Percentiles rank a stretch among this genome's conserved stretches.
Conservation (phyloP, 2,888 invertebrate genomes). For the Drosophila maculinotata region DNA sequence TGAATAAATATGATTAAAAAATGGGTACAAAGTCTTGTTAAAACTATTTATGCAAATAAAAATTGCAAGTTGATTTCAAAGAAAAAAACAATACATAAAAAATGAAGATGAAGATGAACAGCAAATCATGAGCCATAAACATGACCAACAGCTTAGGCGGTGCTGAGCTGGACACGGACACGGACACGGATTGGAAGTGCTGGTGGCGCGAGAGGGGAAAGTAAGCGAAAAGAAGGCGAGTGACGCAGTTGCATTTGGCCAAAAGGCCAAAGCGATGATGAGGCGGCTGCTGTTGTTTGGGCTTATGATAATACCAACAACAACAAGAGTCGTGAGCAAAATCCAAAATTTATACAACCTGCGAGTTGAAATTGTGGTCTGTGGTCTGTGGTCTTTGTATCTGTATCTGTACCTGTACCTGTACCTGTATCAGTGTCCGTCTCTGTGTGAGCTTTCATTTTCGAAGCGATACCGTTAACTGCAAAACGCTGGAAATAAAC, state of each 20-base stretch:
- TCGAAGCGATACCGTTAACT: conserved; percentile 82
- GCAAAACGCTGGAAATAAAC: conserved; percentile 62
- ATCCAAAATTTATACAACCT: conserved; percentile 67
- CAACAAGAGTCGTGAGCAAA: conserved; percentile 62
- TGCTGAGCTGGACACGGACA: conserved; percentile 25
- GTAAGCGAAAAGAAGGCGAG: conserved; percentile 38
- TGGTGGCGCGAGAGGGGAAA: conserved; percentile 25
- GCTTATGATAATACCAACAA: conserved; percentile 68
- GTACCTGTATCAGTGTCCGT: conserved; percentile 30
- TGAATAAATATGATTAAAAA: conserved; percentile 25
- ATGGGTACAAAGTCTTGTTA: conserved; percentile 12
- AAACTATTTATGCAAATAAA: conserved; percentile 38
- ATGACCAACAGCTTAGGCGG: conserved; percentile 37
- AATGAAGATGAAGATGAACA: conserved; percentile 39
- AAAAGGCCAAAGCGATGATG: conserved; percentile 50
- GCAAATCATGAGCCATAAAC: conserved; percentile 69
- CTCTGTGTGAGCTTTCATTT: conserved; percentile 82
- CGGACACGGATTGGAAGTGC: conserved; percentile 1
- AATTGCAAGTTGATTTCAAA: conserved; percentile 65
- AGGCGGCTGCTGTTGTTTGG: conserved; percentile 32
- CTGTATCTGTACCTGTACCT: conserved; percentile 27
- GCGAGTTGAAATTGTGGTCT: conserved; percentile 53
- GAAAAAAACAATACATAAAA: conserved; percentile 49
- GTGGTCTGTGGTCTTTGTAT: conserved; percentile 34
- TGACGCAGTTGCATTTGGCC: conserved; percentile 73